These are phyloP conservation scores for Paramuricea clavata DNA, from an alignment of 92 coral and sea anemone genomes.

Conservation along the genomic window DNA sequence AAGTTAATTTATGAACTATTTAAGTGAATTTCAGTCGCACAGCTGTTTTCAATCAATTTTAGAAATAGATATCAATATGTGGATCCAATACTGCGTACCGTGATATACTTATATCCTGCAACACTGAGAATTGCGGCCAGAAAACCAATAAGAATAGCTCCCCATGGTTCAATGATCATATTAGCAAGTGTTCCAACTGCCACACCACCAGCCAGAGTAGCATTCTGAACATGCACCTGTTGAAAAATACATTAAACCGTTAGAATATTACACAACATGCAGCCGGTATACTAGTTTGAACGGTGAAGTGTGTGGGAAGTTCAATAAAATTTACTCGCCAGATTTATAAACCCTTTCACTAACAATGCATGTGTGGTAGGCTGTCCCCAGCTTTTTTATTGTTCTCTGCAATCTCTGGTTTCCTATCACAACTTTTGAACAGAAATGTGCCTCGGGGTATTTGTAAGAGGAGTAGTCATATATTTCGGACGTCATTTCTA, in stretches of 20 bases:
- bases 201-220: slow-evolving; percentile 87
- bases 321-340: too few species aligned
- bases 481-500: too few species aligned
- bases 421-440: too few species aligned
- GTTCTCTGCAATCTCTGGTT: too few species aligned
- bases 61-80: not conserved
- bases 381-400: too few species aligned
- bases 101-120: slow-evolving; percentile 73
- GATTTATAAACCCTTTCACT: too few species aligned
- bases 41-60: too few species aligned
- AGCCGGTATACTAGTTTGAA: too few species aligned
- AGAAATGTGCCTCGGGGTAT: too few species aligned
- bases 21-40: not conserved
- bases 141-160: slow-evolving; percentile 81
- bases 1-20: not conserved
- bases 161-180: slow-evolving; percentile 83
- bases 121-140: slow-evolving; percentile 74
- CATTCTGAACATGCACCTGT: slow-evolving; percentile 82
- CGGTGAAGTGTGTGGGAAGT: too few species aligned
- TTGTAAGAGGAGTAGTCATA: too few species aligned
- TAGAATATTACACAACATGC: slow-evolving; percentile 2
- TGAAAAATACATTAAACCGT: not conserved
- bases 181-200: slow-evolving; percentile 81
- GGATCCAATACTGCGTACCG: slow-evolving; percentile 57
- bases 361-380: too few species aligned